Percentiles rank a stretch among this genome's conserved stretches.
phyloP scores from a whole-genome alignment of 2,113 vertebrate genomes.

The Pelmatolapia mariae region DNA sequence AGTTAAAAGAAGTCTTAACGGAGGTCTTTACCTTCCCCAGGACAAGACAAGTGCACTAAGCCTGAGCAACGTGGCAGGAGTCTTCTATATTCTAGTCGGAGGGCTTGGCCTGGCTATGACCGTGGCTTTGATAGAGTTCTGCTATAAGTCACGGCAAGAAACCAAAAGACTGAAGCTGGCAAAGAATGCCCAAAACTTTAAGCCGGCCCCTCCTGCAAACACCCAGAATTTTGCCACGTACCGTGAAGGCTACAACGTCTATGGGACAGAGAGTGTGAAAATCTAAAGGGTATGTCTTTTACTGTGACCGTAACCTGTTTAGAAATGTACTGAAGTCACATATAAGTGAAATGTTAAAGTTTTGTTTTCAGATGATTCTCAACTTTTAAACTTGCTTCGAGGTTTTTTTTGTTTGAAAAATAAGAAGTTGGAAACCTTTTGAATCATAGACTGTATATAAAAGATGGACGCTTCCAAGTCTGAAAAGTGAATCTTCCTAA shows the following conservation, averaged over 20 bases:
- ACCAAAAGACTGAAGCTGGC: conserved; percentile 95
- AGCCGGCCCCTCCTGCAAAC: conserved; percentile 86
- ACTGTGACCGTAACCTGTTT: not conserved
- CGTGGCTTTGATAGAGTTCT: conserved; percentile 98
- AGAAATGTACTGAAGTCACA: not conserved
- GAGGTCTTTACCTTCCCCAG: conserved; percentile 85
- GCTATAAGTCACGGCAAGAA: conserved; percentile 98
- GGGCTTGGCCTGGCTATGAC: conserved; percentile 99
- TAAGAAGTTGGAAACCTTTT: not conserved
- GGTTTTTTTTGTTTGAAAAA: not conserved
- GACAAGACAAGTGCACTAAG: conserved; percentile 99
- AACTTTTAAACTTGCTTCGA: not conserved
- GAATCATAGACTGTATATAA: not conserved
- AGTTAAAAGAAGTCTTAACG: conserved; percentile 38
- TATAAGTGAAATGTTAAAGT: not conserved
- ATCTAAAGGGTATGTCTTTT: conserved; percentile 82
- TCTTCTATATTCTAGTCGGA: conserved; percentile 99
- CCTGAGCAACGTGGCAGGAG: conserved; percentile 98
- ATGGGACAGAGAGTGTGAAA: conserved; percentile 98
- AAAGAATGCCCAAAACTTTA: conserved; percentile 96
- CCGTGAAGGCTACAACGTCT: conserved; percentile 99
- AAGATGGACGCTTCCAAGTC: not conserved
- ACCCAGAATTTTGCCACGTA: conserved; percentile 97
- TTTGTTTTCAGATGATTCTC: not conserved
- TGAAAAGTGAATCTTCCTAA: not conserved